These are phyloP conservation scores for Eptesicus fuscus DNA, from an alignment of 2,113 vertebrate species.

Conservation along the genomic window DNA sequence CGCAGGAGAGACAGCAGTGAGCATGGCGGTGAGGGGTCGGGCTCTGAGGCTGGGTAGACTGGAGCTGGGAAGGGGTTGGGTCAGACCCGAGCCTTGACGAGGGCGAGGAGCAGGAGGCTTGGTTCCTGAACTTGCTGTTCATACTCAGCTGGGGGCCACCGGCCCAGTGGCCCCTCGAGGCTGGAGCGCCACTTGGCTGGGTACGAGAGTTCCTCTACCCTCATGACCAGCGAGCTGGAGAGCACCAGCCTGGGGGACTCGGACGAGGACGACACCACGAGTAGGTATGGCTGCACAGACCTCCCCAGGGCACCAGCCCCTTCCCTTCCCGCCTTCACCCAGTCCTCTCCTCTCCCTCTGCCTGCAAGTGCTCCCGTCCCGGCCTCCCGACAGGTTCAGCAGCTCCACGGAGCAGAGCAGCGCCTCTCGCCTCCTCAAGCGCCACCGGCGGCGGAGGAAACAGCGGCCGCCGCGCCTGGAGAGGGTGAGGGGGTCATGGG, in stretches of 20 bases:
- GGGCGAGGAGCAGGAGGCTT: not conserved
- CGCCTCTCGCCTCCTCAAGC: slow-evolving; percentile 89
- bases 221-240: slow-evolving; percentile 93
- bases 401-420: slow-evolving; percentile 93
- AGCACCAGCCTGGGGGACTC: slow-evolving; percentile 93
- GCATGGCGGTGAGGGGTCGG: slow-evolving; percentile 79
- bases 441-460: slow-evolving; percentile 91
- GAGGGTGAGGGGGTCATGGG: slow-evolving; percentile 79
- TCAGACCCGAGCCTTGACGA: no score
- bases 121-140: not conserved
- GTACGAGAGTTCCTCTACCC: slow-evolving; percentile 90
- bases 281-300: slow-evolving; percentile 79
- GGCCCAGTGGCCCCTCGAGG: slow-evolving; percentile 84
- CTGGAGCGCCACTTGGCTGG: slow-evolving; percentile 90
- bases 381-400: slow-evolving; percentile 84
- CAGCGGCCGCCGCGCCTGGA: slow-evolving; percentile 90
- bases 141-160: slow-evolving; percentile 74
- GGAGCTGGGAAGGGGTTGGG: not conserved
- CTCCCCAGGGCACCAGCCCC: not conserved
- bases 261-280: slow-evolving; percentile 92
- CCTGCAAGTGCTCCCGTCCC: not conserved
- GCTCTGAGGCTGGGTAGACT: not conserved
- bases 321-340: no score
- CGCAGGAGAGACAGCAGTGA: slow-evolving; percentile 88
- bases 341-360: not conserved